Evolutionary conservation across 2,888 invertebrate species (phyloP), one percentile per base, ranked within the genome.

Genomic region (Philaethria dido): DNA sequence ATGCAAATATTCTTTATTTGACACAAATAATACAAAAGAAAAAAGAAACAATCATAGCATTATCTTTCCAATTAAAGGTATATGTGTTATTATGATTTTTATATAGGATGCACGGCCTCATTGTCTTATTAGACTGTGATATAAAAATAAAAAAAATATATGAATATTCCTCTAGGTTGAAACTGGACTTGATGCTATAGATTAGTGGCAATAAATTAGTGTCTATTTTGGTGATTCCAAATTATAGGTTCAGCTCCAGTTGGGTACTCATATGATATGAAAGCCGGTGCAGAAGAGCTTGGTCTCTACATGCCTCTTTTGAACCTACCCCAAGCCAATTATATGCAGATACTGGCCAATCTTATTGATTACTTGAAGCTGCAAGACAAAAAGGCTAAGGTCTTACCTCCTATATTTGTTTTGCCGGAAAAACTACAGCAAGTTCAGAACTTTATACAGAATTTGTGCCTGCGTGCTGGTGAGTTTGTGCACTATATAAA

Each of bases 261-360:
- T 0, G 92, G 92, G 0, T 92, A 88, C 62, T 85, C 85, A 0
- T 84, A 77, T 0, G 89, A 89, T 20, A 82, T 86, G 1, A 91
- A 87, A 66, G 1, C 71, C 0, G 83, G 85, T 20, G 75, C 82
- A 42, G 57, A 77, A 9, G 85, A 86, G 0, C 69, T 77, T 0
- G 87, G 87, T 0, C 71, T 92, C 0, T 75, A 83, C 0, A 82
- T 84, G 82, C 91, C 92, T 0, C 87, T 88, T 42, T 75, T 76
- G 0, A 69, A 71, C 0, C 18, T 6, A 0, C 61, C 69, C 0
- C 69, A 65, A 0, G 79, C 78, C 6, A 80, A 88, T 69, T 84
- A 79, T 69, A 78, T 85, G 48, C 74, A 81, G 29, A 78, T 89
- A 0, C 73, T 90, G 1, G 86, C 89, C 0, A 77, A 82, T 39